Base-by-base conservation (phyloP, 2,888 invertebrate species). In the Mesorhabditis belari region DNA sequence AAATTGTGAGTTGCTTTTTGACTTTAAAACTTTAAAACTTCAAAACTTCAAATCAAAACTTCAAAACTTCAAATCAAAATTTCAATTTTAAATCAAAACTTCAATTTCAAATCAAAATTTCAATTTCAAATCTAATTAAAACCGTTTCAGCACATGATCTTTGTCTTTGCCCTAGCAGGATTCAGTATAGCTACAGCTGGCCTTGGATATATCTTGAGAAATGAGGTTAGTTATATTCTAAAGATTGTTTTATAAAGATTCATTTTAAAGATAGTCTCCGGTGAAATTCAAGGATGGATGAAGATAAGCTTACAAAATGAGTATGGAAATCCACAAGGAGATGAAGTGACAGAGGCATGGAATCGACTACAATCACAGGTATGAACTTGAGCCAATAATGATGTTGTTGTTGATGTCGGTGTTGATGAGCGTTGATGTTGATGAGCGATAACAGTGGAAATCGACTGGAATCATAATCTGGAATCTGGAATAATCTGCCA, bases 1-100 rank as follows among this genome's bases (percentile, higher is more conserved):
- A 61, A 3, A 24, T 53, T 23, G 61, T 61, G 24, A 53, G 53
- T 52, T n/a, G 2, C 21, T 19, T 19, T n/a, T 17, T 44, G 12
- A 44, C 12, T n/a, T 44, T 44, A 12, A 44, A 9, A 44, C n/a
- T n/a, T 12, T 44, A 44, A 44, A 44, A 44, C 9, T n/a, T n/a
- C n/a, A n/a, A n/a, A n/a, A n/a, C n/a, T n/a, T n/a, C n/a, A n/a
- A n/a, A n/a, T n/a, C n/a, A n/a, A n/a, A n/a, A 35, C 12, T n/a
- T 2, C 1, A 17, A n/a, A n/a, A 9, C n/a, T 35, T 35, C 1
- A 35, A 35, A n/a, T 35, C 44, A 17, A 35, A 1, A n/a, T 1
- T 17, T n/a, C 1, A 1, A 17, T 35, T 35, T 35, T 35, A 2
- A 2, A 2, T 35, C n/a, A 35, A 35, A 35, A 35, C n/a, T 17